Base-by-base conservation (phyloP, 1,140 invertebrate genomes). In the Steinernema khuongi region DNA sequence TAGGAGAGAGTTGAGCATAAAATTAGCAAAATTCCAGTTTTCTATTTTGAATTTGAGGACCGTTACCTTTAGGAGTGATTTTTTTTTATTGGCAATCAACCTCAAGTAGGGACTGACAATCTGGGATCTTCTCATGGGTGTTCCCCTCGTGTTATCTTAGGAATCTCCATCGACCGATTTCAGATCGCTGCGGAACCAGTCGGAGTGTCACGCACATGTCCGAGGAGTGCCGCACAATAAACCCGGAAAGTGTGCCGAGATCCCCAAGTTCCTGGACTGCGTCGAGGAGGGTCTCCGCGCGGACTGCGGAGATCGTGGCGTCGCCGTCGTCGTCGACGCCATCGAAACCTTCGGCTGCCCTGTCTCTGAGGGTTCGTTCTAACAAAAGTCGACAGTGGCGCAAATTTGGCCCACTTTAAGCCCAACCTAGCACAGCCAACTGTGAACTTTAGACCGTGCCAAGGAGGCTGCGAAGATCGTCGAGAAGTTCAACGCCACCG, bases 271-370 rank as follows among this genome's bases (percentile, higher is more conserved):
- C 50, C 50, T 60, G 7, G 22, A 22, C 19, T 60, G 50, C 50
- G 50, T 60, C 7, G 50, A 60, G 50, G 50, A 14, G 7, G 50
- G 26, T 60, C 22, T 60, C 4, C 11, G 50, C 11, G 50, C 7
- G 50, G 2, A 26, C 4, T 60, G 50, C 19, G 50, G 50, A 2
- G 50, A 60, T 22, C 7, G 50, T 4, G 50, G 50, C 14, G 50
- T 60, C 50, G 50, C 50, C 50, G 50, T 60, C 22, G 50, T 60
- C 50, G 22, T 60, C 19, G 50, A 60, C 50, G 50, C 50, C 50
- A 60, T 60, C 50, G 50, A 60, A 60, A n/a, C 50, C 7, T 60
- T 60, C 50, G 50, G 50, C 22, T 60, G 50, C 22, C 2, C 50
- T 11, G 50, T 60, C 26, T 60, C 50, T 60, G 50, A 60, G 2